These are phyloP conservation scores for Recurvirostra avosetta DNA, from an alignment of 2,113 vertebrate genomes.

Conservation along the genomic window DNA sequence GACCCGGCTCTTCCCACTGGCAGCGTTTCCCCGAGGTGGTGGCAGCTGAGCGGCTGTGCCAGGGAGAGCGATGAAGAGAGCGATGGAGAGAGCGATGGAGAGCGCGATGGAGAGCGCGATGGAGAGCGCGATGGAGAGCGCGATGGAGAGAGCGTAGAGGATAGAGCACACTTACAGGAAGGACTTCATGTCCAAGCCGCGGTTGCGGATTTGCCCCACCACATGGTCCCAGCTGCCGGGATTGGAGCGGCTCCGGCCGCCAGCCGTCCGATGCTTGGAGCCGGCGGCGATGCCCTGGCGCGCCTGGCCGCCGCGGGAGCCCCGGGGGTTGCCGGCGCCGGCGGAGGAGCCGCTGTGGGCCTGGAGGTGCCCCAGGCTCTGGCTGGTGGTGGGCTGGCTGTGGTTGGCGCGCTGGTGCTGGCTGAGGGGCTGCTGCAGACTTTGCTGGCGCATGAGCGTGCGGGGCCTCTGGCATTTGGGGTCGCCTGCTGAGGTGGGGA, in stretches of 20 bases:
- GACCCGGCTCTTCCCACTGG: fast-evolving
- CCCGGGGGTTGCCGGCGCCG: conserved; percentile 74
- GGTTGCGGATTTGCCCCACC: conserved; percentile 96
- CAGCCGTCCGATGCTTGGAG: conserved; percentile 82
- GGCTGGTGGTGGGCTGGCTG: conserved; percentile 91
- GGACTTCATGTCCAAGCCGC: conserved; percentile 97
- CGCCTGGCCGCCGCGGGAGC: conserved; percentile 67
- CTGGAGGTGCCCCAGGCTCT: conserved; percentile 95
- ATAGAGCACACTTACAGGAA: conserved; percentile 90
- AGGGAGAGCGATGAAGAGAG: not conserved
- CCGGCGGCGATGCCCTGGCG: conserved; percentile 78
- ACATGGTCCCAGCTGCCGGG: conserved; percentile 98
- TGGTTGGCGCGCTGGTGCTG: conserved; percentile 83
- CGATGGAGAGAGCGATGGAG: not conserved
- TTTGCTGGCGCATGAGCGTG: conserved; percentile 94
- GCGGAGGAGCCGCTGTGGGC: conserved; percentile 69
- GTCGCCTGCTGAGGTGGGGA: conserved; percentile 86
- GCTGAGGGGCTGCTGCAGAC: conserved; percentile 94
- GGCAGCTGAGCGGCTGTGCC: fast-evolving
- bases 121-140: not conserved
- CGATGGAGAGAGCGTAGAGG: not conserved
- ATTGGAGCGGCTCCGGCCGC: conserved; percentile 81
- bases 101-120: not conserved
- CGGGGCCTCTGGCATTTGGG: conserved; percentile 86
- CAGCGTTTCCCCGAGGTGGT: fast-evolving